Conservation (phyloP, 1,140 invertebrate species). For the Varroa destructor region DNA sequence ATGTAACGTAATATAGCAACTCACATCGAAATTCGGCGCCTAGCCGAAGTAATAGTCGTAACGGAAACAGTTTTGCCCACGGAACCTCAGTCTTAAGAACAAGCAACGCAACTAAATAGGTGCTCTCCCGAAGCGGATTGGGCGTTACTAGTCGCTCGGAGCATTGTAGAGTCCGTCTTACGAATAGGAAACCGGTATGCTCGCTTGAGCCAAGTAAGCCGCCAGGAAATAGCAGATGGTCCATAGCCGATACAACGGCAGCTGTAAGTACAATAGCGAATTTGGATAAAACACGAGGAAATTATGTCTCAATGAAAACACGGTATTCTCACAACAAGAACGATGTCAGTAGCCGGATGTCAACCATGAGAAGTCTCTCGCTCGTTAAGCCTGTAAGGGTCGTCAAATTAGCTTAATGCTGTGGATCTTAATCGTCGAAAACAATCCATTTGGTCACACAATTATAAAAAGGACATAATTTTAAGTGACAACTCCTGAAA, state of each 20-base stretch:
- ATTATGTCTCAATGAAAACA: neutral
- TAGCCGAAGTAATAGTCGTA: constrained; percentile 59
- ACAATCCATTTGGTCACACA: too few relatives aligned
- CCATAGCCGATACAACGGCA: constrained; percentile 56
- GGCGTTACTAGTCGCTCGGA: constrained; percentile 61
- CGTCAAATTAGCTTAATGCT: too few relatives aligned
- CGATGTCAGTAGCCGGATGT: too few relatives aligned
- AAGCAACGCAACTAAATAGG: constrained; percentile 64
- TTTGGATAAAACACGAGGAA: neutral
- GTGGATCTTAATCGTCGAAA: too few relatives aligned
- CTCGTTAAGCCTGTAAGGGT: too few relatives aligned
- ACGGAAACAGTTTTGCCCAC: constrained; percentile 70
- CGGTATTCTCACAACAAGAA: too few relatives aligned
- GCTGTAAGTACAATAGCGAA: constrained; percentile 43
- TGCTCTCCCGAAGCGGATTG: constrained; percentile 43
- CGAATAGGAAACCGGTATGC: constrained; percentile 68
- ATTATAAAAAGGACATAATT: too few relatives aligned
- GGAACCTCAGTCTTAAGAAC: constrained; percentile 73
- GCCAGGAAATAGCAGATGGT: constrained; percentile 50
- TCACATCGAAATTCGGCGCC: constrained; percentile 66
- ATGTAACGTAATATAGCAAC: constrained; percentile 31
- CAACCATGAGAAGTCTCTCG: too few relatives aligned
- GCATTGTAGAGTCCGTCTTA: constrained; percentile 68
- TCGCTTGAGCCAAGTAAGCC: constrained; percentile 60
- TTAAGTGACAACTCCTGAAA: too few relatives aligned